These are phyloP conservation scores for Graptemys geographica DNA, from an alignment of 2,797 vertebrate genomes.

Conservation along the genomic window DNA sequence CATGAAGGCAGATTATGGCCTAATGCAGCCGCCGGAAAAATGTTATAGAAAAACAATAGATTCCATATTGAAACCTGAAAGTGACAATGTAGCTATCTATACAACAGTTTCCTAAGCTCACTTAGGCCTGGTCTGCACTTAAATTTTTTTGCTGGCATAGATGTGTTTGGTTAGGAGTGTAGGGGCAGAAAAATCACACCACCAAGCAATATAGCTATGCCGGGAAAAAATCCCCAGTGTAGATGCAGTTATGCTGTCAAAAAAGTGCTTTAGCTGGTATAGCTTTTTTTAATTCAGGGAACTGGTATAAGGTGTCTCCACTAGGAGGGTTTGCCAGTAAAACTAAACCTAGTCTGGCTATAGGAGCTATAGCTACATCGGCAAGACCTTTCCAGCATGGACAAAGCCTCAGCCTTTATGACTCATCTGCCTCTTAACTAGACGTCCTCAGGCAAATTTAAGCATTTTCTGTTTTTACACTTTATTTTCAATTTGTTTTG, in stretches of 20 bases:
- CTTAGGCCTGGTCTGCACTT: background rate
- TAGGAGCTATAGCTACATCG: conserved; percentile 35
- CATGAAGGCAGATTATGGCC: too few species aligned
- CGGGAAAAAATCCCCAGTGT: background rate
- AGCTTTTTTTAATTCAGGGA: background rate
- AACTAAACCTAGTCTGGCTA: background rate
- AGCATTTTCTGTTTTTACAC: conserved; percentile 28
- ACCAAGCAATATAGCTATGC: background rate
- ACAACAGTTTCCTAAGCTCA: background rate
- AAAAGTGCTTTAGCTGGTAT: conserved; percentile 10
- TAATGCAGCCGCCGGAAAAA: background rate
- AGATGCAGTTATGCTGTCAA: background rate
- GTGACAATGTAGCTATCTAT: background rate
- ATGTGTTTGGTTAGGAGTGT: background rate
- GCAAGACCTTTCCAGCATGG: conserved; percentile 6
- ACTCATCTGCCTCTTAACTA: conserved; percentile 51
- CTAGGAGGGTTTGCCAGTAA: background rate
- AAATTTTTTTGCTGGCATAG: background rate
- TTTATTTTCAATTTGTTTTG: conserved; percentile 76
- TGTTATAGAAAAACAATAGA: background rate
- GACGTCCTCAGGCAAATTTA: conserved; percentile 45
- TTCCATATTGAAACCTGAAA: background rate
- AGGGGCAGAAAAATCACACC: background rate
- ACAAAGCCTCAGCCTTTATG: conserved; percentile 18
- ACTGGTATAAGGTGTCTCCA: background rate